Conservation (phyloP, 2,888 invertebrate species). For the Eurytoma californica region DNA sequence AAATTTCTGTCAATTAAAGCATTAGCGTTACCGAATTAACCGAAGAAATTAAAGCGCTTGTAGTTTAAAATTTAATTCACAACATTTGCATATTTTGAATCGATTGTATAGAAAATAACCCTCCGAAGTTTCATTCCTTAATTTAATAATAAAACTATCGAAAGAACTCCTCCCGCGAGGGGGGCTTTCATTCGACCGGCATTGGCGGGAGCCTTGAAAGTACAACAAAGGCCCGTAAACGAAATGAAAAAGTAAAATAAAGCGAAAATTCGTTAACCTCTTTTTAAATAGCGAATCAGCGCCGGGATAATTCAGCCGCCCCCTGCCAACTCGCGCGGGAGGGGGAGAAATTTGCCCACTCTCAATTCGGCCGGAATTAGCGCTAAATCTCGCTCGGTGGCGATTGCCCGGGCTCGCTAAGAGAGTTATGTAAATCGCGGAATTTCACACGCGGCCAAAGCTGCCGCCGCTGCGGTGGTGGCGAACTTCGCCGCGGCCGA, state of each 20-base stretch:
- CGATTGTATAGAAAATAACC: too few relatives aligned
- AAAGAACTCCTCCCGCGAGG: conserved; percentile 3
- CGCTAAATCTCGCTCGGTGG: conserved; percentile 30
- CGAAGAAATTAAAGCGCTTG: too few relatives aligned
- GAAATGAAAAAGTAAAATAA: conserved; percentile 34
- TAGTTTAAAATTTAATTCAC: too few relatives aligned
- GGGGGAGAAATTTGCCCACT: conserved; percentile 39
- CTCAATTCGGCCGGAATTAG: conserved; percentile 46
- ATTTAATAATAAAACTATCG: background rate
- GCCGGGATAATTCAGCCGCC: conserved; percentile 31
- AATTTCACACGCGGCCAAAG: conserved; percentile 45
- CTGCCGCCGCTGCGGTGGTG: background rate
- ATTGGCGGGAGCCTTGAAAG: background rate
- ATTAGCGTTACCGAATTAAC: too few relatives aligned
- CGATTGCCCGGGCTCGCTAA: conserved; percentile 40
- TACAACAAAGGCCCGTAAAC: conserved; percentile 12
- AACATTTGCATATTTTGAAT: too few relatives aligned
- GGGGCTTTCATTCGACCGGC: background rate
- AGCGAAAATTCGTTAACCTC: conserved; percentile 29
- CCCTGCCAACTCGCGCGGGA: conserved; percentile 1
- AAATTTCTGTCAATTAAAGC: too few relatives aligned
- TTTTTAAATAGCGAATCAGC: conserved; percentile 49
- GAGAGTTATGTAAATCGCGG: conserved; percentile 50
- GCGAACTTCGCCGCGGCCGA: background rate
- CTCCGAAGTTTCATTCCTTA: too few relatives aligned